Percentiles rank a stretch among this genome's conserved stretches.
These are phyloP conservation scores for Erythrocebus patas DNA, from an alignment of 2,113 vertebrate genomes.

Conservation along the genomic window DNA sequence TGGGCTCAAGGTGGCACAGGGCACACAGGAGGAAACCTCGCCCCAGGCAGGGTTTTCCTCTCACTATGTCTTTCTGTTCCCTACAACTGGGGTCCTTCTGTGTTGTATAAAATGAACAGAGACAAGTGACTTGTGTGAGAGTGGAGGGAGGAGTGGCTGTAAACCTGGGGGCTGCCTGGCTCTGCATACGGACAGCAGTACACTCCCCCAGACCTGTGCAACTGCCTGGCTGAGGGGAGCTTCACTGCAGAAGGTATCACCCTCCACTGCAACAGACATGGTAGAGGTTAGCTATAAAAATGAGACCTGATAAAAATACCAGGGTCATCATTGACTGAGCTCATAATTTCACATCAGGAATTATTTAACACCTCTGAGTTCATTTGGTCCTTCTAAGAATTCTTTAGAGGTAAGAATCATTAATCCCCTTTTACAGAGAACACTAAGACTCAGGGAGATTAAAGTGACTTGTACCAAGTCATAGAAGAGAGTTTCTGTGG, in stretches of 20 bases:
- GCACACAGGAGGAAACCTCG: background rate
- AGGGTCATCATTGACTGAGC: background rate
- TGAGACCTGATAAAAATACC: background rate
- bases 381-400: background rate
- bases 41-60: background rate
- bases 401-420: background rate
- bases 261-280: background rate
- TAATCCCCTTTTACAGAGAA: background rate
- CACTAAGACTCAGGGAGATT: background rate
- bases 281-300: background rate
- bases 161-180: background rate
- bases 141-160: fast-evolving
- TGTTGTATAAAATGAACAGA: background rate
- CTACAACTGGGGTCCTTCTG: background rate
- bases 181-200: fast-evolving
- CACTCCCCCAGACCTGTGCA: background rate
- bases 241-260: fast-evolving
- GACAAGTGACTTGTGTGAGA: background rate
- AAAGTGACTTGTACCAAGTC: background rate
- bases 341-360: background rate
- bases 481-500: background rate
- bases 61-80: background rate
- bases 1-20: background rate
- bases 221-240: fast-evolving
- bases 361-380: background rate